Percentiles rank a stretch among this genome's conserved stretches.
phyloP scores from a whole-genome alignment of 2,113 vertebrate species.

The Galemys pyrenaicus region DNA sequence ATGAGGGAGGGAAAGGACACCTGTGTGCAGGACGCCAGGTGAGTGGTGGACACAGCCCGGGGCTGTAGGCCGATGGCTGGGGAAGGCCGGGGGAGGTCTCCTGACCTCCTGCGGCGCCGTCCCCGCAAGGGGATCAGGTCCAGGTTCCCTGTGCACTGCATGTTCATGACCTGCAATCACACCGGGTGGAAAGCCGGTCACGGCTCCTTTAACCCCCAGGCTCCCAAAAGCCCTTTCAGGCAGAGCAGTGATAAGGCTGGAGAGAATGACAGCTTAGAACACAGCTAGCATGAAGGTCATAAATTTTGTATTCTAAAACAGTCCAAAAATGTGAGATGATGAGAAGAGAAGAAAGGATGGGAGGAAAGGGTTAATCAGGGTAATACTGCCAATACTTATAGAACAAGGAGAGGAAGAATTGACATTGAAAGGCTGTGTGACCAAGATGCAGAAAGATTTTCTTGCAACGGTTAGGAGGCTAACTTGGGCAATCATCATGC shows the following conservation, averaged over 20 bases:
- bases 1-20: conserved; percentile 66
- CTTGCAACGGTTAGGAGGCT: background rate
- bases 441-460: conserved; percentile 31
- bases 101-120: conserved; percentile 77
- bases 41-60: conserved; percentile 77
- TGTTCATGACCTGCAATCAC: conserved; percentile 82
- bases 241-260: background rate
- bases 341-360: background rate
- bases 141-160: conserved; percentile 78
- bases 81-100: conserved; percentile 77
- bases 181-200: conserved; percentile 73
- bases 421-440: conserved; percentile 45
- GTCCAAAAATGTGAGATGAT: conserved; percentile 26
- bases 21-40: conserved; percentile 81
- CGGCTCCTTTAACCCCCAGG: conserved; percentile 37
- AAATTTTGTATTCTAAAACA: conserved; percentile 36
- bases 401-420: conserved; percentile 40
- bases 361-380: background rate
- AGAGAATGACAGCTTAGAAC: background rate
- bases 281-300: conserved; percentile 12
- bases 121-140: conserved; percentile 78
- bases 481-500: background rate
- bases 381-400: background rate
- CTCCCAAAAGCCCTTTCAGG: conserved; percentile 48
- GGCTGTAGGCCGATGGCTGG: conserved; percentile 75